Evolutionary conservation across 2,797 vertebrate species (phyloP), one percentile per base, ranked within the genome.

Genomic region (Loriculus beryllinus): DNA sequence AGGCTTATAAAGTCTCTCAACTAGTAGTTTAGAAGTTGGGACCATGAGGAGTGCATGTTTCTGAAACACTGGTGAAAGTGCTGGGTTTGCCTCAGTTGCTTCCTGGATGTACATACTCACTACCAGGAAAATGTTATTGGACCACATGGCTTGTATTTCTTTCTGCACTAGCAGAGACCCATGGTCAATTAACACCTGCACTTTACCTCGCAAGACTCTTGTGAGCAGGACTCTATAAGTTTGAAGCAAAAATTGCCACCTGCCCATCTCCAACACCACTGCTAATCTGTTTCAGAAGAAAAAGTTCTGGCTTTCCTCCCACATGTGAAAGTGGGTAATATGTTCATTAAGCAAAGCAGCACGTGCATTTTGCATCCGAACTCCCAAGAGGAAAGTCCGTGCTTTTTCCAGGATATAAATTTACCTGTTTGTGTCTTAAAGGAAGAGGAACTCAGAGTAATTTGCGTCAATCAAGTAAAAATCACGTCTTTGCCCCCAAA

Each of bases 71-170:
- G 9, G 15, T 60, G 60, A 43, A 65, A 28, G 6, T 33, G 22
- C 52, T 86, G 68, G 25, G 9, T 49, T 49, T 42, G 14, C 52
- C 25, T 45, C 59, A 14, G 14, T 18, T 82, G 35, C n/a, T 82
- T 67, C n/a, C 47, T 31, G 56, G 21, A 20, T 8, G 10, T 14
- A 37, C 10, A 29, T 63, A 10, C 12, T 39, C 26, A 23, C 16
- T 68, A 8, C 28, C 16, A 54, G 37, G 35, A n/a, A 56, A 47
- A 49, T 14, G 12, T 16, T 17, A 16, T 48, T 2, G 2, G 10
- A 17, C 31, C 0, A 0, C 12, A 10, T 13, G 26, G 37, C 1
- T 1, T 63, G 8, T n/a, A 7, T 22, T 78, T 33, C 40, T 37
- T 52, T n/a, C 51, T 63, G 25, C 48, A 16, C 19, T 10, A 40